Evolutionary conservation across 2,113 vertebrate species (phyloP), one percentile per base, ranked within the genome.

Genomic region (Martes martes): DNA sequence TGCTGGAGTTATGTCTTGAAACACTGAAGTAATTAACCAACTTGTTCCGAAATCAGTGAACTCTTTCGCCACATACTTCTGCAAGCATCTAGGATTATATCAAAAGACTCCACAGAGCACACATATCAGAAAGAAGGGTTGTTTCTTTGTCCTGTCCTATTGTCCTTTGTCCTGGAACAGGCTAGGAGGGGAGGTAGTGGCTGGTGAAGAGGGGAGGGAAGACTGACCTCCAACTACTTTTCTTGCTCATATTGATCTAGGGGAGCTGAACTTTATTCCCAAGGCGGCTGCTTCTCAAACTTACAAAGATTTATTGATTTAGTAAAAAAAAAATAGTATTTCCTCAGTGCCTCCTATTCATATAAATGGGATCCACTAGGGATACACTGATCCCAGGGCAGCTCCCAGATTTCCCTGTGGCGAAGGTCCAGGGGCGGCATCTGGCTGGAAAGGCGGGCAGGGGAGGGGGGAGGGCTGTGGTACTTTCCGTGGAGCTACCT

Each of bases 81-180:
- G 7, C 2, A 3, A n/a, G 15, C 14, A 13, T 82, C 69, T 36
- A 6, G 0, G 4, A 24, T n/a, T 7, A 0, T 3, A 16, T 31
- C 6, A 1, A 26, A 50, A 90, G 88, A 26, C 31, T 24, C 7
- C 4, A 0, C 9, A 9, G 13, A 36, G 21, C n/a, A 28, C 24
- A 11, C n/a, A 6, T 47, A 16, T 23, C 11, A 15, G 39, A 52
- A 89, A 24, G 26, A 23, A 82, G 47, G 9, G 2, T 26, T 13
- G 39, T 57, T 69, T 59, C 23, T 55, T 65, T 61, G 11, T 73
- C 28, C 23, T 18, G 14, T 42, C 31, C 19, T 59, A 6, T 14
- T 59, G 11, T 24, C 24, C 10, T 74, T 79, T 67, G 67, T 93
- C 36, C 31, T 31, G 8, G 39, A 59, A 36, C 3, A 59, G 86